Base-by-base conservation (phyloP, 2,113 vertebrate species). In the Erythrocercus mccallii region DNA sequence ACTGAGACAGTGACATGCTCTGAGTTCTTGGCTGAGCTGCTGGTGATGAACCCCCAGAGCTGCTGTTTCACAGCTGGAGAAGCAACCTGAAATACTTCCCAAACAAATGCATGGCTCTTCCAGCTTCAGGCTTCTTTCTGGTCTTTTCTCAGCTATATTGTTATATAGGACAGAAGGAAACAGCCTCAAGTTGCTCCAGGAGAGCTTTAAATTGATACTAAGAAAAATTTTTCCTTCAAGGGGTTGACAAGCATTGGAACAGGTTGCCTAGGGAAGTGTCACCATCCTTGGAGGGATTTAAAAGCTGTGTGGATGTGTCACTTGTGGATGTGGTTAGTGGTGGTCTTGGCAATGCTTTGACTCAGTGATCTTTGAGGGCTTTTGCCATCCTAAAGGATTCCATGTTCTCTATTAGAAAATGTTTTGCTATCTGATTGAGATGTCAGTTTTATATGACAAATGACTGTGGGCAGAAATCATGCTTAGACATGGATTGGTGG, bases 51-150 rank as follows among this genome's bases (percentile, higher is more conserved):
- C 6, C 8, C 12, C 18, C 19, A 18, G 24, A 56, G 27, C 2
- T 89, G 31, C 50, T 27, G 21, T 77, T 77, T 45, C n/a, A 44
- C 9, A 78, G 60, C 56, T 66, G 37, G 47, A 77, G 11, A 70
- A 48, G 31, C n/a, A 73, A n/a, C 14, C 37, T 44, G 45, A 73
- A 47, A 33, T 10, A 64, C 31, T 73, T 73, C 27, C 28, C 61
- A 38, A 69, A 44, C 0, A 2, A 70, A 6, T 28, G 21, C 35
- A 9, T 1, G 1, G 31, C 54, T 80, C 24, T 88, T 68, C 40
- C 25, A 27, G 37, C 45, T 77, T 77, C 45, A n/a, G 13, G 58
- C 31, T 12, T 88, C 38, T 53, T 82, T 76, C 35, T 85, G 30
- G 10, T 65, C 24, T 70, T 80, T 80, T 25, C 37, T 66, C n/a